Percentiles rank a stretch among this genome's conserved stretches.
Evolutionary conservation across 2,113 vertebrate species (phyloP).

Genomic region (Polypterus senegalus): DNA sequence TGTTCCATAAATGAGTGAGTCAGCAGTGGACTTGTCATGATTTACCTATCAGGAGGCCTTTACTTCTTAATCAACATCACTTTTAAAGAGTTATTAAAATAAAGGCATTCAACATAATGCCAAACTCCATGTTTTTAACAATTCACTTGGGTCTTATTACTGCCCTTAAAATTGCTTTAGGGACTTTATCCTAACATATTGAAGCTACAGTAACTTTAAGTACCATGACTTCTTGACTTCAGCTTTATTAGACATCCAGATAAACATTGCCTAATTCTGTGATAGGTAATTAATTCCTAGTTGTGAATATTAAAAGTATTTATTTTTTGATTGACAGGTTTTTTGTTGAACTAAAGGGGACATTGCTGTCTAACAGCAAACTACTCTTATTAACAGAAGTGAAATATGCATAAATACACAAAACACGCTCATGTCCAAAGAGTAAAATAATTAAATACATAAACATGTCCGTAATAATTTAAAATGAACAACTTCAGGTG

Average conservation of each 20-base stretch:
- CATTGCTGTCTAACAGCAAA: too few relatives aligned
- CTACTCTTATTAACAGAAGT: too few relatives aligned
- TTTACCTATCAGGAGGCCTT: not conserved
- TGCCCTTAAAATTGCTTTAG: not conserved
- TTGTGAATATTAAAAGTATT: too few relatives aligned
- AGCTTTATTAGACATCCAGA: not conserved
- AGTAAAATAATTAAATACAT: too few relatives aligned
- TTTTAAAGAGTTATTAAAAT: constrained; percentile 4
- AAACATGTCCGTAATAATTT: too few relatives aligned
- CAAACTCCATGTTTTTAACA: not conserved
- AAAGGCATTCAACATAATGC: constrained; percentile 1
- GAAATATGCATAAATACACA: too few relatives aligned
- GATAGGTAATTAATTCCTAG: too few relatives aligned
- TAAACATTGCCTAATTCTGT: not conserved
- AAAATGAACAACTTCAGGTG: too few relatives aligned
- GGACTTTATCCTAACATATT: constrained; percentile 5
- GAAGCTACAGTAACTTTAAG: constrained; percentile 6
- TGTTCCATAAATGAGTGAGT: too few relatives aligned
- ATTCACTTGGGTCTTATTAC: not conserved
- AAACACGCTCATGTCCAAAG: too few relatives aligned
- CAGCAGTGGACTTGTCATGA: not conserved
- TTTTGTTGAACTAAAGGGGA: too few relatives aligned
- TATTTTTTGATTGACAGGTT: too few relatives aligned
- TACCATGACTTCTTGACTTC: not conserved
- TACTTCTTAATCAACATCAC: not conserved